Conservation (phyloP, 2,113 vertebrate species). For the Oncorhynchus tshawytscha region DNA sequence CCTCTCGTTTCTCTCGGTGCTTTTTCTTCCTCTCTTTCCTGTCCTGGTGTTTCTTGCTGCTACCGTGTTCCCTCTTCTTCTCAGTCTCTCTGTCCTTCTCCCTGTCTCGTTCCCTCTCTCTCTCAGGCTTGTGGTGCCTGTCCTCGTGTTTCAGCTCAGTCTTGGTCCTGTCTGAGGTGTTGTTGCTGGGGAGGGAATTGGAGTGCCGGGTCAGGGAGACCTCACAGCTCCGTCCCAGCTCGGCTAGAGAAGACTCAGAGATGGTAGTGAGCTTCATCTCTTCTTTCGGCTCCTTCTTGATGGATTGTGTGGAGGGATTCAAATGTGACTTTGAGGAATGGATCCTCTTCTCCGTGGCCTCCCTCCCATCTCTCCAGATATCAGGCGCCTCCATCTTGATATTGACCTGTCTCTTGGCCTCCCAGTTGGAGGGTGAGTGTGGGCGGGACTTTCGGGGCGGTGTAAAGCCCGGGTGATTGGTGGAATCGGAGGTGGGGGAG, state of each 20-base stretch:
- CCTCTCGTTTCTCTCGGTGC: slow-evolving; percentile 65
- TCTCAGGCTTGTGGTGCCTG: slow-evolving; percentile 46
- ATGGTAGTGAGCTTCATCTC: slow-evolving; percentile 65
- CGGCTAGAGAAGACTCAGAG: slow-evolving; percentile 71
- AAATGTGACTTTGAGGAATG: background rate
- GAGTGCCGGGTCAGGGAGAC: slow-evolving; percentile 53
- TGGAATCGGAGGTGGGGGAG: slow-evolving; percentile 71
- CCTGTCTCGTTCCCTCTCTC: slow-evolving; percentile 30
- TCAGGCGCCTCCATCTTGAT: slow-evolving; percentile 60
- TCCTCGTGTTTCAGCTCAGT: slow-evolving; percentile 24
- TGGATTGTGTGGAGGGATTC: slow-evolving; percentile 18
- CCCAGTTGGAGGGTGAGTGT: slow-evolving; percentile 21
- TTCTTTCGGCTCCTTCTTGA: slow-evolving; percentile 49
- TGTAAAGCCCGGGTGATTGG: slow-evolving; percentile 59
- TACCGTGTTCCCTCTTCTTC: slow-evolving; percentile 56
- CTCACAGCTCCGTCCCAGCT: slow-evolving; percentile 72
- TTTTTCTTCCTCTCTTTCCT: slow-evolving; percentile 68
- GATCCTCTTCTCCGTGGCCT: slow-evolving; percentile 22
- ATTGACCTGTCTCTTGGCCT: slow-evolving; percentile 41
- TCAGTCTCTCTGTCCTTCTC: slow-evolving; percentile 45
- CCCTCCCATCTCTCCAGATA: slow-evolving; percentile 62
- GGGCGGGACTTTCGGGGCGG: slow-evolving; percentile 29
- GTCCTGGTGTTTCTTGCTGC: slow-evolving; percentile 68
- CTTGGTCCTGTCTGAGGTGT: slow-evolving; percentile 18
- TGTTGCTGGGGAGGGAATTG: slow-evolving; percentile 29